Evolutionary conservation across 2,888 invertebrate species (phyloP).

Genomic region (Ochropleura plecta): DNA sequence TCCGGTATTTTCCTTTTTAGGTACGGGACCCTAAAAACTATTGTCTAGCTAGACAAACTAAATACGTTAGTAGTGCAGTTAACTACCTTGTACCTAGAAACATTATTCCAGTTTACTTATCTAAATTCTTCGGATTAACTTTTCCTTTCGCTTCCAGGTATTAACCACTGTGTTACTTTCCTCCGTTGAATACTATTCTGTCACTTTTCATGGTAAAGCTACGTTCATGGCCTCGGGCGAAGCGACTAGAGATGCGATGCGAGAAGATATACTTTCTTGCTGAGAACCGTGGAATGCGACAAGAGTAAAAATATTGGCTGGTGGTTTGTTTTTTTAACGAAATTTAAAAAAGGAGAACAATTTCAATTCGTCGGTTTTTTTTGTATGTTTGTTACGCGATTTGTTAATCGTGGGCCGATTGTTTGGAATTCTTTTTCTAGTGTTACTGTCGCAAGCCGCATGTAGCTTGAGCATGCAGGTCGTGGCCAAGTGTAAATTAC

Average conservation of each 20-base stretch:
- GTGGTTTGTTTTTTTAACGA: too few species aligned
- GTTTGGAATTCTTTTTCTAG: too few species aligned
- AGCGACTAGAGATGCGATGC: background rate
- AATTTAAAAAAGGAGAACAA: too few species aligned
- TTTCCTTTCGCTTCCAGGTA: conserved; percentile 1
- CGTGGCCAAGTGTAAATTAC: too few species aligned
- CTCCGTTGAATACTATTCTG: background rate
- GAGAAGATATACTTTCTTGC: background rate
- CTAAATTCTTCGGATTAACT: conserved; percentile 15
- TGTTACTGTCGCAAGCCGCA: too few species aligned
- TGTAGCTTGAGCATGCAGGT: too few species aligned
- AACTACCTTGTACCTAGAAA: conserved; percentile 4
- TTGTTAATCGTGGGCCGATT: too few species aligned
- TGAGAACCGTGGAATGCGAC: background rate
- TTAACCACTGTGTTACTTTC: conserved; percentile 14
- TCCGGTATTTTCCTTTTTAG: too few species aligned
- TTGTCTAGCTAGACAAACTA: background rate
- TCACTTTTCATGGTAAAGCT: conserved; percentile 12
- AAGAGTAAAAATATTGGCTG: too few species aligned
- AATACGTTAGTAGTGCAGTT: background rate
- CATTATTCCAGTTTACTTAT: background rate
- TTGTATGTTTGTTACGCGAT: too few species aligned
- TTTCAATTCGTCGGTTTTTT: too few species aligned
- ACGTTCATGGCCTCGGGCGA: background rate
- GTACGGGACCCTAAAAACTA: too few species aligned